These are phyloP conservation scores for Blennius ocellaris DNA, from an alignment of 2,113 vertebrate species.

Conservation along the genomic window DNA sequence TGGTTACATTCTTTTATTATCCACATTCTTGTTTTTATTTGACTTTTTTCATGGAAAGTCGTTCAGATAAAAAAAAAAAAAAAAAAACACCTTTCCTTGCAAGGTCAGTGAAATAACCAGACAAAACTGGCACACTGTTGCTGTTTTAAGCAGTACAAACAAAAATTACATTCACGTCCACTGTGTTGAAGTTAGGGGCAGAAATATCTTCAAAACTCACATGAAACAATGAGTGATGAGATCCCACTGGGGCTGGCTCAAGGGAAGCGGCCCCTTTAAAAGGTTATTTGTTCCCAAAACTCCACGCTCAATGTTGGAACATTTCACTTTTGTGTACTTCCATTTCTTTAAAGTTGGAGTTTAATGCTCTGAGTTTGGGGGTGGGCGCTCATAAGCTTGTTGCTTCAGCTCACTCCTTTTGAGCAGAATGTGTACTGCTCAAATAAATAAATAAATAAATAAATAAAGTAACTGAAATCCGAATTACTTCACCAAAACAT, in stretches of 20 bases:
- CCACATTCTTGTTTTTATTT: not conserved
- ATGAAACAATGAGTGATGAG: not conserved
- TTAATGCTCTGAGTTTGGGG: no score
- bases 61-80: conserved; percentile 9
- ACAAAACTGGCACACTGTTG: not conserved
- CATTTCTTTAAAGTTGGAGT: no score
- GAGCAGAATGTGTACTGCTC: no score
- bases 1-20: not conserved
- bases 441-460: no score
- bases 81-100: not conserved
- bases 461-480: no score
- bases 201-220: not conserved
- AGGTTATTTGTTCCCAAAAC: no score
- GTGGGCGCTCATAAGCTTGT: no score
- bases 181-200: not conserved
- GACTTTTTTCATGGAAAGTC: not conserved
- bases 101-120: conserved; percentile 10
- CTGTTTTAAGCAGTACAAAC: not conserved
- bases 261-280: not conserved
- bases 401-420: no score
- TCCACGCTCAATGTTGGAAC: no score
- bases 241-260: no score
- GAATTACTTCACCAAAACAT: no score
- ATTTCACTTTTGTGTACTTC: not conserved
- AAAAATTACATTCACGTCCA: not conserved